Evolutionary conservation across 2,113 vertebrate species (phyloP), one percentile per base, ranked within the genome.

Genomic region (Protomyctophum bolini): DNA sequence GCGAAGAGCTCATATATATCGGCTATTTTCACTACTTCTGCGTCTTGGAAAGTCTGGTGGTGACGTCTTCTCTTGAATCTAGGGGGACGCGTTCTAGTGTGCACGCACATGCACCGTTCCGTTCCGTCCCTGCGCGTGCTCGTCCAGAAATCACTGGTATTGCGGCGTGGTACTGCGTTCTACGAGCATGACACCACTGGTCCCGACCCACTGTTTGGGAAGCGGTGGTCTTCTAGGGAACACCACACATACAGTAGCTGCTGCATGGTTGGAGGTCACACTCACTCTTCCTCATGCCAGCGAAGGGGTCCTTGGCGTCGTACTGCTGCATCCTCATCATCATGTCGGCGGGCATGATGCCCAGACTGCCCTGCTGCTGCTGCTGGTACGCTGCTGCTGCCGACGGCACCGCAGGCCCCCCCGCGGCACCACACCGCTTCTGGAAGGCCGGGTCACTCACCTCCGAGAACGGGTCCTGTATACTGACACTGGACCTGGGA

Each of bases 211-310:
- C 21, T 21, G 21, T 21, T 21, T 21, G 21, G 21, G 21, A 21
- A 21, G 1, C 21, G 21, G 21, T 21, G 21, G 21, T 21, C 21
- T 21, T 21, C 21, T 21, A 41, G 33, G 33, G 33, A 41, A 3
- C 33, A 33, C 33, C 33, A 33, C 33, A 4, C 33, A n/a, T n/a
- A 63, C 69, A 72, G 72, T 3, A 7, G 65, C 70, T 7, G 69
- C 8, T 15, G 57, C 7, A 21, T 21, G 21, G 21, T 21, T 3
- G 57, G 57, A 9, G 2, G 57, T 29, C 29, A 61, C 65, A 92
- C 89, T 91, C 79, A 98, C 97, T 96, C 94, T 99, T 99, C 92
- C 97, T 96, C 96, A 99, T 98, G 70, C 96, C 96, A 21, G 94
- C 92, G 0, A 99, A 98, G 82, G 96, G 97, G 89, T 98, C 97